A percentile compares a stretch with the other conserved stretches of the same genome.
Conservation (phyloP, 2,113 vertebrate genomes). For the Aspidoscelis tigris region DNA sequence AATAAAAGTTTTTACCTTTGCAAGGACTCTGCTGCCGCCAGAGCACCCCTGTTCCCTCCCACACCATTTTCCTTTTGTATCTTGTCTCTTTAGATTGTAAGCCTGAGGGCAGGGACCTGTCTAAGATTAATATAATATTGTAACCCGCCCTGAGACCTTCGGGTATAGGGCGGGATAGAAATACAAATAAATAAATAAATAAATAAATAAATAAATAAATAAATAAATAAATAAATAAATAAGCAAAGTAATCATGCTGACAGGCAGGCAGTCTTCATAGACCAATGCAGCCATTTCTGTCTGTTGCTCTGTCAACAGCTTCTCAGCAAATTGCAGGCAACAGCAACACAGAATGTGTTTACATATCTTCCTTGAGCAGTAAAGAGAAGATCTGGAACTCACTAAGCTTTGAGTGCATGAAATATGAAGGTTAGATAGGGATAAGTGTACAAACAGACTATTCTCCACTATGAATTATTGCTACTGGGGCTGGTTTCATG, state of each 20-base stretch:
- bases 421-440: neutral
- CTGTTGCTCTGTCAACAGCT: neutral
- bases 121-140: too few relatives aligned
- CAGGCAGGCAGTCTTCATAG: neutral
- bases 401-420: neutral
- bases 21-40: too few relatives aligned
- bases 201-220: too few relatives aligned
- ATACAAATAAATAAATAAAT: too few relatives aligned
- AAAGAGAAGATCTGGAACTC: neutral
- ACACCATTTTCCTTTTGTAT: too few relatives aligned
- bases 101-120: too few relatives aligned
- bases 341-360: neutral
- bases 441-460: neutral
- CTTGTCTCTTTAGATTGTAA: too few relatives aligned
- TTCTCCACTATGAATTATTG: neutral
- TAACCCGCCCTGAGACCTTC: too few relatives aligned
- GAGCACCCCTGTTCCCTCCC: too few relatives aligned
- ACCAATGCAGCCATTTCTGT: neutral
- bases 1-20: too few relatives aligned
- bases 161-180: too few relatives aligned
- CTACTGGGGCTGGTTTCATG: neutral
- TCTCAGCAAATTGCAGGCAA: neutral
- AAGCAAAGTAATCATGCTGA: neutral
- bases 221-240: too few relatives aligned
- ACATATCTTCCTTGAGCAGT: neutral